A percentile compares a stretch with the other conserved stretches of the same genome.
phyloP scores from a whole-genome alignment of 2,797 vertebrate species.

The Pantherophis vulpinus region DNA sequence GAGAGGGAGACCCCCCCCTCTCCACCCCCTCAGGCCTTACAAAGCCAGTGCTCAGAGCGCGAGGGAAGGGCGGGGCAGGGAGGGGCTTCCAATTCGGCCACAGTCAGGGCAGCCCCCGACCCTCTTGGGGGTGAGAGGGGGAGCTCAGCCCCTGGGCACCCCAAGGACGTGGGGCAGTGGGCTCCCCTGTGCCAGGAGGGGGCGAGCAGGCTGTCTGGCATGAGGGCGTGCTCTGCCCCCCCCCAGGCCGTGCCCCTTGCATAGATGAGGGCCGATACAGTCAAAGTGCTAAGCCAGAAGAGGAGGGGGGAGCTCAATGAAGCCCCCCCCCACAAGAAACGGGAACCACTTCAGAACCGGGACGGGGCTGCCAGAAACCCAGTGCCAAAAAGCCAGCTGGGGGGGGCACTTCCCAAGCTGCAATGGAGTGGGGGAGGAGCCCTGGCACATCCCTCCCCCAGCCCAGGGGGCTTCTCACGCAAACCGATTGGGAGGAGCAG shows the following conservation, averaged over 20 bases:
- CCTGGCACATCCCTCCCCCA: neutral
- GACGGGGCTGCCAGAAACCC: neutral
- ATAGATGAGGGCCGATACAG: conserved; percentile 16
- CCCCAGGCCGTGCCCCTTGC: neutral
- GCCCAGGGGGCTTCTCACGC: neutral
- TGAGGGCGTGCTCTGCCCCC: too few species aligned
- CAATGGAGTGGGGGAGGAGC: neutral
- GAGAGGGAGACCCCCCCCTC: neutral
- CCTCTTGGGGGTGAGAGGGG: neutral
- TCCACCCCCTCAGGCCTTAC: neutral
- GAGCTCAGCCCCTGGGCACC: neutral
- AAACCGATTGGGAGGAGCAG: neutral
- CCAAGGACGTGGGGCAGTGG: neutral
- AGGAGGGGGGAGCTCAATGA: neutral
- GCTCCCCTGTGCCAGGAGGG: neutral
- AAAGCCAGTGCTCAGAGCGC: neutral
- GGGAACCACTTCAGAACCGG: neutral
- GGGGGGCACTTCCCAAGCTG: neutral
- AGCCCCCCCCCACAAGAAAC: neutral
- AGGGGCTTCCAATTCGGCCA: neutral
- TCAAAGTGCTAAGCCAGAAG: conserved; percentile 18
- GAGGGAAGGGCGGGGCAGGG: neutral
- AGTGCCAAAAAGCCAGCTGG: neutral
- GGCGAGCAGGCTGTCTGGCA: neutral
- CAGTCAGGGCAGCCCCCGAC: neutral